phyloP scores from a whole-genome alignment of 2,888 invertebrate species.

The Ochropleura leucogaster region DNA sequence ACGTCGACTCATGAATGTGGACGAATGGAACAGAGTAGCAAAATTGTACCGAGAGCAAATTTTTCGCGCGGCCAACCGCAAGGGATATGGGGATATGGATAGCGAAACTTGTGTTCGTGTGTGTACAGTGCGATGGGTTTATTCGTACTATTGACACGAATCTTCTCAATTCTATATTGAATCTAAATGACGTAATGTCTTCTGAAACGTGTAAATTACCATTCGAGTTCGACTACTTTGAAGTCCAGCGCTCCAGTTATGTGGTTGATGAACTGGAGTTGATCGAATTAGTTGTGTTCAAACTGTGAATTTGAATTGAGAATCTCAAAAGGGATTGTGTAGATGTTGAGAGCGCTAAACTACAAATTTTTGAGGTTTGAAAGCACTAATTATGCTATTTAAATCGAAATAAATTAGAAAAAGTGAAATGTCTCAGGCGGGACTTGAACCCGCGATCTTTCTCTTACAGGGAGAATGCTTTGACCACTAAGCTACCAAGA shows the following conservation, averaged over 20 bases:
- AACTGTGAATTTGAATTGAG: slow-evolving; percentile 12
- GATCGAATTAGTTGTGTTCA: slow-evolving; percentile 20
- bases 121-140: slow-evolving; percentile 10
- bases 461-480: no score
- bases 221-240: slow-evolving; percentile 29
- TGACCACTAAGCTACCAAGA: no score
- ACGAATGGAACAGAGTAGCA: slow-evolving; percentile 58
- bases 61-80: slow-evolving; percentile 68
- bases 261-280: slow-evolving; percentile 25
- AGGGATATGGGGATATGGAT: slow-evolving; percentile 58
- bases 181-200: slow-evolving; percentile 18
- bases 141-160: slow-evolving; percentile 15
- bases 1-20: slow-evolving; percentile 61
- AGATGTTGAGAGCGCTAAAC: not conserved
- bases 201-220: slow-evolving; percentile 26
- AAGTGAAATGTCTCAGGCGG: no score
- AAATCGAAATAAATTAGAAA: no score
- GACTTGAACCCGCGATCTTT: no score
- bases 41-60: slow-evolving; percentile 69
- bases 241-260: slow-evolving; percentile 24
- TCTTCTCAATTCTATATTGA: slow-evolving; percentile 25
- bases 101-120: slow-evolving; percentile 58
- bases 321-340: not conserved
- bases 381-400: no score
- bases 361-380: no score